Percentiles rank a stretch among this genome's conserved stretches.
These are phyloP conservation scores for Mimachlamys varia DNA, from an alignment of 2,888 invertebrate species.

Conservation along the genomic window DNA sequence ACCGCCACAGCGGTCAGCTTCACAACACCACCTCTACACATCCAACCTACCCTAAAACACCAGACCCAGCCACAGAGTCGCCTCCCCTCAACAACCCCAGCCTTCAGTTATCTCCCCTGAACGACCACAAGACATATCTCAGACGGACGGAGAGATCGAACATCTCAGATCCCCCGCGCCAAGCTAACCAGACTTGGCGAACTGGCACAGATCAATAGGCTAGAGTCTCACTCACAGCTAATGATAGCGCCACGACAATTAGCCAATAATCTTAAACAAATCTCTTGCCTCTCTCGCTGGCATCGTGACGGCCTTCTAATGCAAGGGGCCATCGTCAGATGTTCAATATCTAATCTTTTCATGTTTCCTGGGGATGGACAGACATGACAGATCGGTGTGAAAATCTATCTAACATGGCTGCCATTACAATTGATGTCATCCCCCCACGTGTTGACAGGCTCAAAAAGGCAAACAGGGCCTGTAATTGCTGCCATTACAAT, in stretches of 20 bases:
- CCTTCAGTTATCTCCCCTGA: not conserved
- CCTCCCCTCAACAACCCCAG: not conserved
- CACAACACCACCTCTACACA: not conserved
- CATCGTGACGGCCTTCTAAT: not conserved
- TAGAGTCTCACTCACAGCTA: not conserved
- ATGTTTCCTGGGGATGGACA: not conserved
- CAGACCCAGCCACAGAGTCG: too few species aligned
- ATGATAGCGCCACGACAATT: not conserved
- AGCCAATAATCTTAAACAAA: conserved; percentile 34
- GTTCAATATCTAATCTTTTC: conserved; percentile 26
- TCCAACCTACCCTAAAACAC: not conserved
- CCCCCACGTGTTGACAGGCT: not conserved
- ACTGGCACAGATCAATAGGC: not conserved
- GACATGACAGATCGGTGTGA: conserved; percentile 12
- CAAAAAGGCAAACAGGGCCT: not conserved
- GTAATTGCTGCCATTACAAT: too few species aligned
- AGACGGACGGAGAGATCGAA: not conserved
- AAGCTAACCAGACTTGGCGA: not conserved
- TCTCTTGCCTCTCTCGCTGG: not conserved
- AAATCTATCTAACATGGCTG: not conserved
- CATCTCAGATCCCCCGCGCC: not conserved
- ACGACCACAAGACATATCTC: not conserved
- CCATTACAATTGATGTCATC: not conserved
- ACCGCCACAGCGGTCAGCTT: not conserved
- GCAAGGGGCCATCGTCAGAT: conserved; percentile 20